phyloP scores from a whole-genome alignment of 2,888 invertebrate species.

The Tetragnatha montana region DNA sequence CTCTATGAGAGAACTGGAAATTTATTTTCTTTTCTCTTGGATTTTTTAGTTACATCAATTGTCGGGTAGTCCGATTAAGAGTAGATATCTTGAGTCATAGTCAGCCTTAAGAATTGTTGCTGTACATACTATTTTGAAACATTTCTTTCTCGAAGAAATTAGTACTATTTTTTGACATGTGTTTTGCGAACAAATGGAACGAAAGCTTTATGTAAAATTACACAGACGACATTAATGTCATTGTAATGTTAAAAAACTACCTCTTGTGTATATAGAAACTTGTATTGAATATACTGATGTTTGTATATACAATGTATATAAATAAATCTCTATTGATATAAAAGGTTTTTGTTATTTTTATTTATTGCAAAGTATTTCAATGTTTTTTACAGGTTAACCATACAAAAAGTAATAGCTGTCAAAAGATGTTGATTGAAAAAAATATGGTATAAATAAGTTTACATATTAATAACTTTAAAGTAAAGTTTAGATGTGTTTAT shows the following conservation, averaged over 20 bases:
- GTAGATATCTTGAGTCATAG: too few species aligned
- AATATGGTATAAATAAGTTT: too few species aligned
- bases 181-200: neutral
- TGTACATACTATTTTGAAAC: neutral
- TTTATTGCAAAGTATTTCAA: neutral
- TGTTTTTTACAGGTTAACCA: neutral
- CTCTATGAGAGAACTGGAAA: too few species aligned
- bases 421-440: too few species aligned
- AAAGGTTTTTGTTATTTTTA: too few species aligned
- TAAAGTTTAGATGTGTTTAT: too few species aligned
- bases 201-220: neutral
- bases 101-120: too few species aligned
- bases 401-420: too few species aligned
- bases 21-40: too few species aligned
- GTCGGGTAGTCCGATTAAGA: too few species aligned
- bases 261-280: conserved; percentile 32
- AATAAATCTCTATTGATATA: neutral
- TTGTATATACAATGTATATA: conserved; percentile 48
- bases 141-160: neutral
- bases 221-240: neutral
- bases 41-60: too few species aligned
- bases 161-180: neutral
- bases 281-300: neutral
- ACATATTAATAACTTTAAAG: too few species aligned
- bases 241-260: conserved; percentile 27